phyloP scores from a whole-genome alignment of 2,888 invertebrate species.

The Dolomedes plantarius region DNA sequence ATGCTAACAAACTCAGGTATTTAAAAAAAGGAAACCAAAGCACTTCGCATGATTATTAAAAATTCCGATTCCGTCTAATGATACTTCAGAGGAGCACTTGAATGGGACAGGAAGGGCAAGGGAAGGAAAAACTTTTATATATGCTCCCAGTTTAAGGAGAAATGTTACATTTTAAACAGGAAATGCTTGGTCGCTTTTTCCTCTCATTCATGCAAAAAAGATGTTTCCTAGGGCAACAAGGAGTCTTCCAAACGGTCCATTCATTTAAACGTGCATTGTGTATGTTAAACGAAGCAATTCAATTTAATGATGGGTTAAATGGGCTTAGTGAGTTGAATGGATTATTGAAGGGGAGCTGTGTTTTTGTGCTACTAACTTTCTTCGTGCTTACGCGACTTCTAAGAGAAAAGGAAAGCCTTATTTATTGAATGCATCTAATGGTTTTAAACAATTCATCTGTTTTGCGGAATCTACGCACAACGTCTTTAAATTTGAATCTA shows the following conservation, averaged over 20 bases:
- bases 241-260: background rate
- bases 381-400: background rate
- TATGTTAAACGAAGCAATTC: constrained; percentile 13
- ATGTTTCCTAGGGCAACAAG: background rate
- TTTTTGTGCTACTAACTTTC: background rate
- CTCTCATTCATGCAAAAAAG: background rate
- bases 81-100: constrained; percentile 11
- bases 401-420: background rate
- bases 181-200: background rate
- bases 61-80: background rate
- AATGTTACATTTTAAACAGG: background rate
- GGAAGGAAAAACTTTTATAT: background rate
- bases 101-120: background rate
- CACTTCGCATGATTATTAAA: constrained; percentile 11
- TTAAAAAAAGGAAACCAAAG: background rate
- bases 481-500: background rate
- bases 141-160: background rate
- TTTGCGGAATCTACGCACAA: background rate
- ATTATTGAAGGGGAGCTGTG: background rate
- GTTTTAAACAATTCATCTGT: constrained; percentile 3
- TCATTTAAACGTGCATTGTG: constrained; percentile 8
- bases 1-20: background rate
- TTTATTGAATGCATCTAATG: background rate
- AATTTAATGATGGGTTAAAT: constrained; percentile 18
- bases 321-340: background rate